Base-by-base conservation (phyloP, 2,797 vertebrate genomes). In the Picus viridis region DNA sequence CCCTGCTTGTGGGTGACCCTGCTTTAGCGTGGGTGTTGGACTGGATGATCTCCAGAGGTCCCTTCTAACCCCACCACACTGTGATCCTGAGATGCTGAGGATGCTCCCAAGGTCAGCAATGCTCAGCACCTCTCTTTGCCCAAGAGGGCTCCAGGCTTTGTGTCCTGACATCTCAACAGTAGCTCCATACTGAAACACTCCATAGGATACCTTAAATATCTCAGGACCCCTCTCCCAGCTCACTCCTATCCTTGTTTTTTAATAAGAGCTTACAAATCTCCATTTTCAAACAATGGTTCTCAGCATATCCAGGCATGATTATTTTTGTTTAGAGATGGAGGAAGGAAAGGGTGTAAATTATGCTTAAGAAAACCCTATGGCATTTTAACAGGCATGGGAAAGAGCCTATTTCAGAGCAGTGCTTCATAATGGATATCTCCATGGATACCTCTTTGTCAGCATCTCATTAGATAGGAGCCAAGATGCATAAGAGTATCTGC, bases 381-480 rank as follows among this genome's bases (percentile, higher is more conserved):
- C 95, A 94, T 74, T 90, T 91, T 83, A 86, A 65, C 32, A 94
- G 89, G 78, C 84, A 54, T 69, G 78, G 84, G 88, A 69, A 95
- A 93, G 88, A 90, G 69, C 72, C 73, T 17, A 24, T 90, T 95
- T 94, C 86, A 89, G 83, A 94, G 8, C 20, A 68, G 65, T 70
- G 86, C 4, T 84, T 95, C 43, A 9, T 89, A 93, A 90, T 85
- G 86, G 92, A 75, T 85, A 71, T 96, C 94, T 96, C 96, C 95
- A 95, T 96, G 94, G 95, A 95, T 94, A 96, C 96, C 79, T 82
- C 86, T 88, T 53, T 90, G 89, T 91, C 87, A 92, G 92, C 84
- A 91, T 70, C 90, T 96, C 91, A 83, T 93, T 88, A 94, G 88
- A 8, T 36, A 84, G 84, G 80, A 96, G 75, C 77, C 20, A 51